Percentiles rank a stretch among this genome's conserved stretches.
Conservation (phyloP, 2,113 vertebrate species). For the Phaethornis superciliosus region DNA sequence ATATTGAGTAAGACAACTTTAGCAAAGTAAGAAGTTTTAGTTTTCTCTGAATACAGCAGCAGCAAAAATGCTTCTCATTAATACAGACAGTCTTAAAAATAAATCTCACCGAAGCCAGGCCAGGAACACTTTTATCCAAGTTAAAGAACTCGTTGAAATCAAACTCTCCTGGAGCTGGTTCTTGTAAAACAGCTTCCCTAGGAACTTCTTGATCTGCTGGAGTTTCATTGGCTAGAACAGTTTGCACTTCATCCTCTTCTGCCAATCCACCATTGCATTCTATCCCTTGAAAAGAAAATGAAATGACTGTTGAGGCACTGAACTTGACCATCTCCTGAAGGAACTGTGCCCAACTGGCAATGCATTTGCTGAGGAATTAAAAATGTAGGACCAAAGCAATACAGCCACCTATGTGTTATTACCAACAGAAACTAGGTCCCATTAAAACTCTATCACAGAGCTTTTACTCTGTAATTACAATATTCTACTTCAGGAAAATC, state of each 20-base stretch:
- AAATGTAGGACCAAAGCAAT: not conserved
- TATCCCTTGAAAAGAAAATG: slow-evolving; percentile 63
- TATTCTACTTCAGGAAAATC: not conserved
- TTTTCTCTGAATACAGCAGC: not conserved
- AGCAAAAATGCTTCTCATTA: not conserved
- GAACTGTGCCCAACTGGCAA: not conserved
- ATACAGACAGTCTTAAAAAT: not conserved
- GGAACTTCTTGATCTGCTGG: slow-evolving; percentile 94
- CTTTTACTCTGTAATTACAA: not conserved
- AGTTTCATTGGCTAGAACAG: slow-evolving; percentile 73
- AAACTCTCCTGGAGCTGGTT: slow-evolving; percentile 91
- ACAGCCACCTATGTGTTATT: fast-evolving
- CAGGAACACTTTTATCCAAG: slow-evolving; percentile 95
- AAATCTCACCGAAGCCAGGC: slow-evolving; percentile 94
- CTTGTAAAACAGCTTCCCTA: slow-evolving; percentile 83
- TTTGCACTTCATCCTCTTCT: slow-evolving; percentile 84
- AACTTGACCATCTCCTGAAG: not conserved
- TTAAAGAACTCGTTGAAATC: slow-evolving; percentile 99
- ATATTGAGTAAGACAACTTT: not conserved
- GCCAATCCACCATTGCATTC: slow-evolving; percentile 91
- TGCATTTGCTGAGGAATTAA: not conserved
- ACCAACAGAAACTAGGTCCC: not conserved
- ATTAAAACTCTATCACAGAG: not conserved
- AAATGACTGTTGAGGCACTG: not conserved
- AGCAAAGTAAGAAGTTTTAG: not conserved